These are phyloP conservation scores for Formica selysi DNA, from an alignment of 1,140 invertebrate species.

Conservation along the genomic window DNA sequence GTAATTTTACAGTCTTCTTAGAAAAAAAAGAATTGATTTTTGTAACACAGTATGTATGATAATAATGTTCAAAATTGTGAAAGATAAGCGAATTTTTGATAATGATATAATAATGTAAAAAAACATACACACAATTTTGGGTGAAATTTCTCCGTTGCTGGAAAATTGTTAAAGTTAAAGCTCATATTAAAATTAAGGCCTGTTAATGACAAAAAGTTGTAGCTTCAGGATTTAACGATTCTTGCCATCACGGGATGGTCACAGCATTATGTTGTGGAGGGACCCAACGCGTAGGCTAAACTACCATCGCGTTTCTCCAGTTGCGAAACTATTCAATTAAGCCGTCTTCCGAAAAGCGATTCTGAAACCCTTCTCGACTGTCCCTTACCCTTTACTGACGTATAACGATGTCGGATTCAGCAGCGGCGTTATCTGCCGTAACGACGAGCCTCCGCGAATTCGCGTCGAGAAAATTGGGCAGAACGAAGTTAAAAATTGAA, in stretches of 20 bases:
- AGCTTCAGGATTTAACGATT: neutral
- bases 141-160: too few species aligned
- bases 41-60: too few species aligned
- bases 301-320: conserved; percentile 35
- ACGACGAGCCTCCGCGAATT: conserved; percentile 31
- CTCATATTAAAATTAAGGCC: too few species aligned
- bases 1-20: neutral
- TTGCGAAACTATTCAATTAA: conserved; percentile 70
- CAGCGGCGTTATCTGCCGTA: conserved; percentile 35
- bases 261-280: conserved; percentile 21
- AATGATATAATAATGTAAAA: neutral
- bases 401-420: conserved; percentile 43
- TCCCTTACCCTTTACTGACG: conserved; percentile 19
- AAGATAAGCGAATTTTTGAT: too few species aligned
- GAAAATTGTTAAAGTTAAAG: too few species aligned
- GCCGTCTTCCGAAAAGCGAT: conserved; percentile 41
- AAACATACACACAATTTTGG: neutral
- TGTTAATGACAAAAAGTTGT: neutral
- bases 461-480: conserved; percentile 13
- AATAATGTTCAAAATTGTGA: neutral
- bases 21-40: neutral
- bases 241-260: neutral
- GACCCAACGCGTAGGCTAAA: conserved; percentile 30
- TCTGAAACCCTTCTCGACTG: conserved; percentile 15
- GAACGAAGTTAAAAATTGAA: conserved; percentile 14